Evolutionary conservation across 2,888 invertebrate species (phyloP), one percentile per base, ranked within the genome.

Genomic region (Dasypogon diadema): DNA sequence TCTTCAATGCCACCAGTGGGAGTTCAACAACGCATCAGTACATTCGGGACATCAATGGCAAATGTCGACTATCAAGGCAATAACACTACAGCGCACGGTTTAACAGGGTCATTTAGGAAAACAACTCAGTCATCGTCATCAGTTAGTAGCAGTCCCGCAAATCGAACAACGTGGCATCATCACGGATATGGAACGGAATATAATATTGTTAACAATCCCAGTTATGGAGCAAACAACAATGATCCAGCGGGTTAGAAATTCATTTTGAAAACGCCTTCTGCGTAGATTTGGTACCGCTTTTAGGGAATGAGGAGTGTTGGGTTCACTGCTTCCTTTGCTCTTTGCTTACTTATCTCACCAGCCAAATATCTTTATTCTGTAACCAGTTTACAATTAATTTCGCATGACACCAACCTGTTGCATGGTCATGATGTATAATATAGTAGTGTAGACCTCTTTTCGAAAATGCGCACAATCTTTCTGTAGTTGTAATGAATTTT

Each of bases 171-270:
- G 75, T 86, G 86, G 85, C 79, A 79, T 72, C 79, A 78, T 42
- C 77, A 79, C 60, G 81, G 75, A 42, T 82, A 80, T 80, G 82
- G 51, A 80, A 79, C 76, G 74, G 84, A 85, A 78, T 84, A 83
- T 80, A 85, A 85, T 81, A 83, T 84, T 80, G 84, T 85, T 79
- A 84, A 85, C 81, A 85, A 85, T 82, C 85, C 85, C 80, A 85
- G 84, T 80, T 85, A 85, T 37, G 77, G 72, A 26, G 54, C 80
- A 84, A 81, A 81, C 80, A 85, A 84, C 82, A 84, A 83, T 80
- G 85, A 85, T 81, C 84, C 83, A 83, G 82, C 83, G 82, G 85
- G 85, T 85, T 85, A 83, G 83, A 79, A 48, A 22, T 24, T 24
- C 48, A 48, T 37, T 48, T 68, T 48, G 26, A 70, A 51, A 70